Conservation (phyloP, 1,140 invertebrate genomes). For the Drosophila leontia region DNA sequence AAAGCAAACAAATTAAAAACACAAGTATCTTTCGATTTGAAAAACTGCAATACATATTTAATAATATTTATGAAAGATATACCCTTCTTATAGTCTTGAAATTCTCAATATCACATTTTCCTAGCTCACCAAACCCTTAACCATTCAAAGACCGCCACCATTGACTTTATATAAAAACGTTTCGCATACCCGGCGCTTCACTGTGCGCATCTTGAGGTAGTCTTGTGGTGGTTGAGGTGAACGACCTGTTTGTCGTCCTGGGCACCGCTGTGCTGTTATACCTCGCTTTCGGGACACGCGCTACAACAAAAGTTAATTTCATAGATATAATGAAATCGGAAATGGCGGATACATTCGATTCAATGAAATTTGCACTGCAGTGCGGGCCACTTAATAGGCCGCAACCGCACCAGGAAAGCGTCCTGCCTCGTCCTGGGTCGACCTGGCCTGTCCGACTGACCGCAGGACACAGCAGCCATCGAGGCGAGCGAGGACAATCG, state of each 20-base stretch:
- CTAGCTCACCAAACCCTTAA: background rate
- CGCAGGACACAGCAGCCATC: constrained; percentile 89
- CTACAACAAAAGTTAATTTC: constrained; percentile 29
- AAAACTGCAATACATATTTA: background rate
- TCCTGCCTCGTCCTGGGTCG: constrained; percentile 60
- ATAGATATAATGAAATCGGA: constrained; percentile 24
- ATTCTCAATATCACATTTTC: background rate
- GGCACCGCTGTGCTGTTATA: constrained; percentile 1
- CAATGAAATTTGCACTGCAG: constrained; percentile 41
- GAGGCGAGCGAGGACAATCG: constrained; percentile 90
- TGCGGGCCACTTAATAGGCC: constrained; percentile 38
- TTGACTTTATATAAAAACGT: constrained; percentile 10
- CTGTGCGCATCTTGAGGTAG: constrained; percentile 53
- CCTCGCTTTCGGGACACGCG: constrained; percentile 8
- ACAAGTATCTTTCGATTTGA: too few species aligned
- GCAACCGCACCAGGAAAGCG: constrained; percentile 90
- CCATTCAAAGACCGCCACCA: constrained; percentile 31
- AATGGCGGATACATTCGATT: constrained; percentile 27
- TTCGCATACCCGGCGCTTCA: constrained; percentile 59
- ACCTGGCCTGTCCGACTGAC: constrained; percentile 11
- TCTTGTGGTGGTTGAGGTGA: constrained; percentile 23
- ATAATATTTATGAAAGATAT: too few species aligned
- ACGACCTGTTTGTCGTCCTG: constrained; percentile 7
- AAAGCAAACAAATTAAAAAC: background rate
- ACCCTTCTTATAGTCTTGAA: background rate